Base-by-base conservation (phyloP, 2,113 vertebrate species). In the Erythrocercus mccallii region DNA sequence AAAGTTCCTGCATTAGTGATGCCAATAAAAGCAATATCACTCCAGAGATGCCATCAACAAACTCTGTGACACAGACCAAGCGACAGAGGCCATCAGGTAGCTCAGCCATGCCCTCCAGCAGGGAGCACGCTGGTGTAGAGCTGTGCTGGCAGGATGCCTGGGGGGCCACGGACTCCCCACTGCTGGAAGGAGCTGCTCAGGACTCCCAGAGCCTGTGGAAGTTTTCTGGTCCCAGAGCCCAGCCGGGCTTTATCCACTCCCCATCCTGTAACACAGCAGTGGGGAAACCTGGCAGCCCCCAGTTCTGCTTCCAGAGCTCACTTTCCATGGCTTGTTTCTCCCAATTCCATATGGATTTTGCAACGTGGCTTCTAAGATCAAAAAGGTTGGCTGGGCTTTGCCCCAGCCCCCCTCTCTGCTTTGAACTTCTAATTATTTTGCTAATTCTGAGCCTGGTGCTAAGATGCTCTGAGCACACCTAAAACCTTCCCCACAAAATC, bases 361-460 rank as follows among this genome's bases (percentile, higher is more conserved):
- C 44, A 47, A 0, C 5, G 44, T 74, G 85, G 60, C 38, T 88
- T 73, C 57, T 42, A 90, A 95, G 88, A 95, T 95, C 76, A 86
- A 88, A 94, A 96, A 92, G 33, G 71, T 73, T 81, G 62, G 14
- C 69, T 58, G 76, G 71, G 92, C 76, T 93, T 88, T 4, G 4
- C 65, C 86, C 18, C 69, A 84, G 72, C 77, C 77, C 40, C 93
- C 27, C 16, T 51, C 27, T 61, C 72, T 50, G 60, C 93, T 96
- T 96, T 95, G 82, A 94, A 74, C 90, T 93, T 83, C 93, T 92
- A 93, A 95, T 97, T 96, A 95, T 84, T 92, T 86, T 93, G 85
- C 72, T 94, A 97, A 95, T 95, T 97, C 76, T 68, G 72, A 86
- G 79, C 72, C 80, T 42, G 28, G 83, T 6, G 2, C 54, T 72